Evolutionary conservation across 92 coral and sea anemone genomes (phyloP), one percentile per base, ranked within the genome.

Genomic region (Isaurus tuberculatus): DNA sequence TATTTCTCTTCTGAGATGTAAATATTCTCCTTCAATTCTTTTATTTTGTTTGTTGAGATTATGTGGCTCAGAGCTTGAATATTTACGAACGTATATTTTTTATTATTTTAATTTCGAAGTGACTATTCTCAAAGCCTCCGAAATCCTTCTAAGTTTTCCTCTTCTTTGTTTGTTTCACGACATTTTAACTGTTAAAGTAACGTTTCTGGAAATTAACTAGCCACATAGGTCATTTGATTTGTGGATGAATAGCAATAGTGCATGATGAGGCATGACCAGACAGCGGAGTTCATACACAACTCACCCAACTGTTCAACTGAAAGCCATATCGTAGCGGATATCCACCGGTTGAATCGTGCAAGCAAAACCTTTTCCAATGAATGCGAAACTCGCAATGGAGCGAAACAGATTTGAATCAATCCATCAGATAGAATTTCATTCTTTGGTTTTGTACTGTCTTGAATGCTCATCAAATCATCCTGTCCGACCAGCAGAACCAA

Each of bases 381-480:
- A 77, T 23, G 53, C 43, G 82, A 77, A 77, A 34, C 82, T 77
- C 82, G 82, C 82, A 77, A 23, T 61, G 58, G 82, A 77, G 82
- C 82, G 82, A 28, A 70, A 58, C 82, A 77, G 82, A 77, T 77
- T 65, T 77, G 69, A 77, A 67, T 34, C 69, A 58, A 34, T 37
- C 8, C 81, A 53, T 75, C 57, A 22, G 31, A 14, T 42, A 77
- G 92, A 91, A 91, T 83, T 89, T 93, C 88, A 84, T 88, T 73
- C 10, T 69, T 79, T 73, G 73, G 94, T 97, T 92, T 90, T 94
- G 97, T n/a, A n/a, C n/a, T n/a, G n/a, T 90, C 94, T 94, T 97
- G 92, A 81, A 91, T 89, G 92, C 83, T 87, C 88, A 80, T 34
- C 25, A 43, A 42, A 42, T 25, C 20, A 43, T 17, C 43, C 78